phyloP scores from a whole-genome alignment of 1,140 invertebrate species.

The Bombus turneri region DNA sequence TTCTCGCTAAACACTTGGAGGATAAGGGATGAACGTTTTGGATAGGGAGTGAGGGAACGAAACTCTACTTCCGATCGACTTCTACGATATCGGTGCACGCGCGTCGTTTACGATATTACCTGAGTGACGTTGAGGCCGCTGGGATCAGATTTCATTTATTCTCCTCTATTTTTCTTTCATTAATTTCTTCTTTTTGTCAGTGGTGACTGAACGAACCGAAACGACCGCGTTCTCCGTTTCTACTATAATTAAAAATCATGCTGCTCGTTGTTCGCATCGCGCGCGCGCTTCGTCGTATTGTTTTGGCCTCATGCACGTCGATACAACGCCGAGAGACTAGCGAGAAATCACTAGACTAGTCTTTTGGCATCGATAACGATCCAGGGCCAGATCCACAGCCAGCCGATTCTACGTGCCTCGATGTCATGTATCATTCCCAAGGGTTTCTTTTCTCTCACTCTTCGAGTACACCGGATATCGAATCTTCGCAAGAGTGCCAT shows the following conservation, averaged over 20 bases:
- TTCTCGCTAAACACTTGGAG: conserved; percentile 19
- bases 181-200: background rate
- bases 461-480: background rate
- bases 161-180: background rate
- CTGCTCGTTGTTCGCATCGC: conserved; percentile 25
- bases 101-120: conserved; percentile 57
- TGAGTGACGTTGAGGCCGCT: conserved; percentile 44
- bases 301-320: conserved; percentile 56
- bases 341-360: conserved; percentile 56
- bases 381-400: conserved; percentile 47
- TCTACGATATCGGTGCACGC: conserved; percentile 49
- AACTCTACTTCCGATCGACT: conserved; percentile 27
- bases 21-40: conserved; percentile 4
- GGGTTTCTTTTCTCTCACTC: background rate
- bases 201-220: conserved; percentile 23
- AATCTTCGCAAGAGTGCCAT: background rate
- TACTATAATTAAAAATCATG: conserved; percentile 9
- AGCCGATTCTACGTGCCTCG: conserved; percentile 58
- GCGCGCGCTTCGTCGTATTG: conserved; percentile 38
- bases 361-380: conserved; percentile 62
- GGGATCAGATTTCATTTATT: background rate
- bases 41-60: background rate
- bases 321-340: conserved; percentile 56
- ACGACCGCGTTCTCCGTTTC: conserved; percentile 19
- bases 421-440: background rate